Conservation (phyloP, 2,888 invertebrate genomes). For the Gnatocerus cornutus region DNA sequence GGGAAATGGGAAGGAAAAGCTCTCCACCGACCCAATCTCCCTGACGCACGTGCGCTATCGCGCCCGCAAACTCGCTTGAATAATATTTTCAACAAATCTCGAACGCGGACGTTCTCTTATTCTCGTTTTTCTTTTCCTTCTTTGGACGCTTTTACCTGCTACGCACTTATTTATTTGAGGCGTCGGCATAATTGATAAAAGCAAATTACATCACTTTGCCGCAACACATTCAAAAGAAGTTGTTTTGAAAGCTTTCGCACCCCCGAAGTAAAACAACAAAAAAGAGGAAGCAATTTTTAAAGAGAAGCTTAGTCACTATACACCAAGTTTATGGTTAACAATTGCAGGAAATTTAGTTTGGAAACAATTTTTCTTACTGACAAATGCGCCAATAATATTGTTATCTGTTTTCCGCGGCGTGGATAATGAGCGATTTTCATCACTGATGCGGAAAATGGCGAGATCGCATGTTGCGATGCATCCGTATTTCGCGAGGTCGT, state of each 20-base stretch:
- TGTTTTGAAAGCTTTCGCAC: slow-evolving; percentile 19
- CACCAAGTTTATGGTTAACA: too few relatives aligned
- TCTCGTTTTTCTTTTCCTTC: slow-evolving; percentile 21
- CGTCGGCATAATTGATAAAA: slow-evolving; percentile 43
- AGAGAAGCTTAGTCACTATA: not conserved
- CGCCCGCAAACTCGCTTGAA: slow-evolving; percentile 48
- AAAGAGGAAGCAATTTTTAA: not conserved
- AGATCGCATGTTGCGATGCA: slow-evolving; percentile 13
- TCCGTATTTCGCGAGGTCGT: slow-evolving; percentile 1
- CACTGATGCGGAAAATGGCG: not conserved
- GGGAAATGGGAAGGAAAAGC: slow-evolving; percentile 69
- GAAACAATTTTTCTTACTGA: too few relatives aligned
- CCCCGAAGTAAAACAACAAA: slow-evolving; percentile 10
- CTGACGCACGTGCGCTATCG: slow-evolving; percentile 59
- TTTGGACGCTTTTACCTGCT: slow-evolving; percentile 1
- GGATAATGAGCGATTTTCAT: not conserved
- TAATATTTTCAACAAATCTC: slow-evolving; percentile 52
- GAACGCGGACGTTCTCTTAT: slow-evolving; percentile 19
- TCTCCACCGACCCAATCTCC: slow-evolving; percentile 62
- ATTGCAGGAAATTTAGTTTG: not conserved
- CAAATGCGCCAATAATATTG: too few relatives aligned
- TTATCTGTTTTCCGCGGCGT: too few relatives aligned
- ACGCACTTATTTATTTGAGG: slow-evolving; percentile 22
- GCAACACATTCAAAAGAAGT: slow-evolving; percentile 28
- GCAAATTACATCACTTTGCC: slow-evolving; percentile 36